Conservation (phyloP, 1,140 invertebrate genomes). For the Arion vulgaris region DNA sequence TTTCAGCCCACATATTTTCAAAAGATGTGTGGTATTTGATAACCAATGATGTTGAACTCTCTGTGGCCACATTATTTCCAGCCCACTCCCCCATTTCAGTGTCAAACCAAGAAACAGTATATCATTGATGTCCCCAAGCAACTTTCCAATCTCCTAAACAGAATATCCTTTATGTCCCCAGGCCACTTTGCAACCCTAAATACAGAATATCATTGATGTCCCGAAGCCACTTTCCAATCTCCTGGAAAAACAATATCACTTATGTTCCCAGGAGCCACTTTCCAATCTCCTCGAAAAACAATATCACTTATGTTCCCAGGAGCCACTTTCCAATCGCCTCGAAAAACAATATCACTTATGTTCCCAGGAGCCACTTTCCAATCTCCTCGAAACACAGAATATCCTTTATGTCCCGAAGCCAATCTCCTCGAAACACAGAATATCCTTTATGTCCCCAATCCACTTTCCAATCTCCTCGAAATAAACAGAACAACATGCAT, state of each 20-base stretch:
- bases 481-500: background rate
- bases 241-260: background rate
- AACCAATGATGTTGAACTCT: too few relatives aligned
- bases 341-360: too few relatives aligned
- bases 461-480: background rate
- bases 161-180: background rate
- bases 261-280: too few relatives aligned
- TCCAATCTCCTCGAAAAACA: background rate
- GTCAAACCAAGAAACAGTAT: too few relatives aligned
- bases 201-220: too few relatives aligned
- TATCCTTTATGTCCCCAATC: too few relatives aligned
- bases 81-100: background rate
- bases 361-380: background rate
- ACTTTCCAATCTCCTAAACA: background rate
- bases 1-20: background rate
- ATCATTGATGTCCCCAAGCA: too few relatives aligned
- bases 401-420: background rate
- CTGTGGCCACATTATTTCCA: too few relatives aligned
- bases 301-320: too few relatives aligned
- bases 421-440: background rate
- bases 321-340: background rate
- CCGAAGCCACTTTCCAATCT: background rate
- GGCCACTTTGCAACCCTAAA: background rate
- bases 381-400: too few relatives aligned
- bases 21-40: background rate